Conservation (phyloP, 92 coral and sea anemone genomes). For the Nematostella vectensis region DNA sequence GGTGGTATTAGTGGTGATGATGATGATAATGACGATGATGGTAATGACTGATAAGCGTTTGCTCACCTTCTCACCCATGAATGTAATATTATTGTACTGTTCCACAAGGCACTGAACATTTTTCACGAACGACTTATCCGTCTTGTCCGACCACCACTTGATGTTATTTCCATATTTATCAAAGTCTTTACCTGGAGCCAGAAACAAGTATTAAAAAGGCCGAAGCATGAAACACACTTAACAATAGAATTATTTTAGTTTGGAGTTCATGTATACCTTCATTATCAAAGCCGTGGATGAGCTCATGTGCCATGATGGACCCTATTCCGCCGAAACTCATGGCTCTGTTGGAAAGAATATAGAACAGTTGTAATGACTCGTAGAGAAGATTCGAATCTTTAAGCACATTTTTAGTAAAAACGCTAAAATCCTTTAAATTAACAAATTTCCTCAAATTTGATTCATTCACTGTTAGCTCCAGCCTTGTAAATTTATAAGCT, state of each 20-base stretch:
- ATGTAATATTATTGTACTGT: conserved; percentile 60
- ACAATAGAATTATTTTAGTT: too few species aligned
- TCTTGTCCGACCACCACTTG: conserved; percentile 65
- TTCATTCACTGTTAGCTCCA: too few species aligned
- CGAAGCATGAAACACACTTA: too few species aligned
- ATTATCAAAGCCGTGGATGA: conserved; percentile 72
- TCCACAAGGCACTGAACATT: conserved; percentile 41
- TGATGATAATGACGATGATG: too few species aligned
- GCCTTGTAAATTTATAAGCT: too few species aligned
- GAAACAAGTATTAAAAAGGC: not conserved
- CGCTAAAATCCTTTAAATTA: too few species aligned
- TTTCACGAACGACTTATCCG: conserved; percentile 36
- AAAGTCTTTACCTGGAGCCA: conserved; percentile 42
- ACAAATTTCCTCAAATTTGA: too few species aligned
- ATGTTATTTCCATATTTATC: conserved; percentile 48
- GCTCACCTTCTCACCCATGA: conserved; percentile 54
- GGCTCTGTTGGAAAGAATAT: conserved; percentile 33
- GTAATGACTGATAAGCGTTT: too few species aligned
- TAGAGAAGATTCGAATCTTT: too few species aligned
- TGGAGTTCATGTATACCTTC: conserved; percentile 46
- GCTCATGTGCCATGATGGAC: conserved; percentile 63
- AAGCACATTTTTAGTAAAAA: too few species aligned
- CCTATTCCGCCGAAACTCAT: conserved; percentile 75
- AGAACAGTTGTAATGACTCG: too few species aligned
- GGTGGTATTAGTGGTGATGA: too few species aligned